Conservation (phyloP, 2,113 vertebrate species). For the Triplophysa siluroides region DNA sequence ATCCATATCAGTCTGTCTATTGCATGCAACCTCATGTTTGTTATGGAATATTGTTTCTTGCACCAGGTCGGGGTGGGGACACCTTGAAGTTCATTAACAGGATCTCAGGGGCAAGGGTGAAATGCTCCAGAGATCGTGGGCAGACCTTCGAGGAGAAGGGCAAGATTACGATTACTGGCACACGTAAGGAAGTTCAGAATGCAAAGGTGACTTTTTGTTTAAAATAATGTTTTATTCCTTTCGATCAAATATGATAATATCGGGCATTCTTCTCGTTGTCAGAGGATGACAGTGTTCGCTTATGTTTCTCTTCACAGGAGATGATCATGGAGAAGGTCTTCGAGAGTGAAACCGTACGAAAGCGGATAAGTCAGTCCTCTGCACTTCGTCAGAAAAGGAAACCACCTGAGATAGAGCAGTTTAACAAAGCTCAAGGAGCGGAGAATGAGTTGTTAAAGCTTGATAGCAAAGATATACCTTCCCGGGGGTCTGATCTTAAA, state of each 20-base stretch:
- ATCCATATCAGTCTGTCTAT: background rate
- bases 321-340: constrained; percentile 82
- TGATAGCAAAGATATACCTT: constrained; percentile 39
- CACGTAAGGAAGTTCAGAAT: constrained; percentile 74
- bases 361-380: constrained; percentile 76
- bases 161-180: constrained; percentile 79
- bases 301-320: constrained; percentile 65
- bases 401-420: constrained; percentile 36
- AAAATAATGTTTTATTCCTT: background rate
- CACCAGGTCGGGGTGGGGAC: constrained; percentile 85
- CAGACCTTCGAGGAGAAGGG: constrained; percentile 57
- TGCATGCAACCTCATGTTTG: background rate
- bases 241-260: background rate
- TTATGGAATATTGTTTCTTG: background rate
- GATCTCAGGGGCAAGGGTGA: constrained; percentile 81
- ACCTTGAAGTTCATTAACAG: constrained; percentile 80
- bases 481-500: constrained; percentile 54
- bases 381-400: constrained; percentile 74
- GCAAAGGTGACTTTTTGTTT: constrained; percentile 79
- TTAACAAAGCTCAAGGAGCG: constrained; percentile 32
- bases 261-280: background rate
- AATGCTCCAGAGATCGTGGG: constrained; percentile 69
- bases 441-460: constrained; percentile 42
- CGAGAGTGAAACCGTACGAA: constrained; percentile 76
- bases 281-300: background rate